Percentiles rank a stretch among this genome's conserved stretches.
Conservation (phyloP, 92 coral and sea anemone species). For the Porites divaricata region DNA sequence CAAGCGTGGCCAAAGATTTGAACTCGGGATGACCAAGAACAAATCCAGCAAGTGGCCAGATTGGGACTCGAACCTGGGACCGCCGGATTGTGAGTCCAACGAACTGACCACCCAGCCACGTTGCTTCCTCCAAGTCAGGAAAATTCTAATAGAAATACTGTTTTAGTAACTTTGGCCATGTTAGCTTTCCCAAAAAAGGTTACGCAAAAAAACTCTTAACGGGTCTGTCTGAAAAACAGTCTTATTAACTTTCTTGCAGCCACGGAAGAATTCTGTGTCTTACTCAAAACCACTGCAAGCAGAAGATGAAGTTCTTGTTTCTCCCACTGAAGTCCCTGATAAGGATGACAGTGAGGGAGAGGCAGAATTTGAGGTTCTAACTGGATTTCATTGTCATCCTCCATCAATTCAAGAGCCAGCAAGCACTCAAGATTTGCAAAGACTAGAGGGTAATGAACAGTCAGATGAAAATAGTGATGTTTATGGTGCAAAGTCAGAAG, state of each 20-base stretch:
- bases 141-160: no score
- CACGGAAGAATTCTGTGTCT: constrained; percentile 73
- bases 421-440: not conserved
- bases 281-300: constrained; percentile 60
- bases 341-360: constrained; percentile 81
- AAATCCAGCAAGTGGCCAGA: no score
- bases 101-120: no score
- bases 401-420: constrained; percentile 38
- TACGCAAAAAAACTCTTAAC: no score
- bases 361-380: constrained; percentile 87
- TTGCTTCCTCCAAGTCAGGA: no score
- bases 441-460: not conserved
- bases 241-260: constrained; percentile 41
- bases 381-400: constrained; percentile 74
- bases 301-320: not conserved
- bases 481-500: constrained; percentile 4
- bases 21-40: no score
- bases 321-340: not conserved
- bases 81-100: no score
- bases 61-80: no score
- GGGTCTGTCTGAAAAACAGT: not conserved
- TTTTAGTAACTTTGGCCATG: no score
- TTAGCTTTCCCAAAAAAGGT: no score
- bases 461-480: not conserved
- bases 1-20: no score